Conservation (phyloP, 2,113 vertebrate genomes). For the Gambusia affinis region DNA sequence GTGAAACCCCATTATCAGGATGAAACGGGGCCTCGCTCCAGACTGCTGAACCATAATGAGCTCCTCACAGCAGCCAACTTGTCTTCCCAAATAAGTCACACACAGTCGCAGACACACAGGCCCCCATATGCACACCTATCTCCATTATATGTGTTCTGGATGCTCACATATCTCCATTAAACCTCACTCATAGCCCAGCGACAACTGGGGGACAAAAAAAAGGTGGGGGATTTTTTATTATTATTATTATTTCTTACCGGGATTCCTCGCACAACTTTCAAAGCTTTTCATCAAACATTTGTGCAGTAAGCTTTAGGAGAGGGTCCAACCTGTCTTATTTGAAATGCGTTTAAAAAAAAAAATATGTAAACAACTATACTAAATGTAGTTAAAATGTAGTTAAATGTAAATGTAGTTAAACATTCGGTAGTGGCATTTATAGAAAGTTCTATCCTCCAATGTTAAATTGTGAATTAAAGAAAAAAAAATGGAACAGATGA, state of each 20-base stretch:
- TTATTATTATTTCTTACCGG: background rate
- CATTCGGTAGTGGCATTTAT: background rate
- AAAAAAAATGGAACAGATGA: no score
- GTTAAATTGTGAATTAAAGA: background rate
- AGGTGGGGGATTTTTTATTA: constrained; percentile 7
- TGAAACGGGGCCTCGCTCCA: constrained; percentile 65
- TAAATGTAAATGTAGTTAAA: background rate
- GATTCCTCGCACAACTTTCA: background rate
- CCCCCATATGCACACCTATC: constrained; percentile 36
- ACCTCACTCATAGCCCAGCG: constrained; percentile 29
- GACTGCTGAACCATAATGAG: constrained; percentile 78
- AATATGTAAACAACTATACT: background rate
- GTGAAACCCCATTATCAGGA: constrained; percentile 78
- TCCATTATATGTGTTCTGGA: constrained; percentile 47
- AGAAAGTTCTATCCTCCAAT: background rate
- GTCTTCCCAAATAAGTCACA: constrained; percentile 78
- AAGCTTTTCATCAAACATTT: constrained; percentile 1
- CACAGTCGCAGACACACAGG: constrained; percentile 15
- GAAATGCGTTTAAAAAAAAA: background rate
- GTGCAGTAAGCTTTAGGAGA: background rate
- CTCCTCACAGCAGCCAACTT: constrained; percentile 74
- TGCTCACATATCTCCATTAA: constrained; percentile 61
- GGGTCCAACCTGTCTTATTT: background rate
- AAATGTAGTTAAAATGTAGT: background rate
- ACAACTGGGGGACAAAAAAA: constrained; percentile 47